phyloP scores from a whole-genome alignment of 2,888 invertebrate species.

The Terebella lapidaria region DNA sequence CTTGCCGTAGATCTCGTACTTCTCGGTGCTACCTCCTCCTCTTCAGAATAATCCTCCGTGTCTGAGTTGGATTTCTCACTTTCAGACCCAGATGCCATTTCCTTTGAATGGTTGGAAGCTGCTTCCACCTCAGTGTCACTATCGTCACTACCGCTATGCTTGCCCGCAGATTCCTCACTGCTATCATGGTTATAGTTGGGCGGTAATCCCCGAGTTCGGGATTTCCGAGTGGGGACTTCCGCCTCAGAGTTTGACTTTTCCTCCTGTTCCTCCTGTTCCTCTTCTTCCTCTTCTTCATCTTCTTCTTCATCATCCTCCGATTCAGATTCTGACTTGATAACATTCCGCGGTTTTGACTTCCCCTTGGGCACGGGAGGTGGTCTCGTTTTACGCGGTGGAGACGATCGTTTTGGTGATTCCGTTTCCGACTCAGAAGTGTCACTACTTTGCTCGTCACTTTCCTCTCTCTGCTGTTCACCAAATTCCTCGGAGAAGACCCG shows the following conservation, averaged over 20 bases:
- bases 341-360: neutral
- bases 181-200: no score
- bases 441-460: neutral
- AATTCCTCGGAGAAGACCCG: slow-evolving; percentile 4
- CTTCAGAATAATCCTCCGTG: slow-evolving; percentile 3
- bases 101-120: neutral
- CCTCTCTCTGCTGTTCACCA: neutral
- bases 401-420: neutral
- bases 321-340: neutral
- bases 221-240: no score
- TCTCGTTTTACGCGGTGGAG: neutral
- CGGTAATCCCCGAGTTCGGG: neutral
- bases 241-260: neutral
- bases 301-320: slow-evolving; percentile 19
- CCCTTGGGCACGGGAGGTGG: neutral
- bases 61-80: neutral
- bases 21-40: neutral
- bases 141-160: neutral
- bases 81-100: neutral
- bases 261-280: slow-evolving; percentile 18
- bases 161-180: neutral
- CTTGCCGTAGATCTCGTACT: slow-evolving; percentile 37
- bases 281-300: slow-evolving; percentile 12
- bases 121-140: neutral
- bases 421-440: neutral